phyloP scores from a whole-genome alignment of 1,140 invertebrate genomes.

The Solen grandis region DNA sequence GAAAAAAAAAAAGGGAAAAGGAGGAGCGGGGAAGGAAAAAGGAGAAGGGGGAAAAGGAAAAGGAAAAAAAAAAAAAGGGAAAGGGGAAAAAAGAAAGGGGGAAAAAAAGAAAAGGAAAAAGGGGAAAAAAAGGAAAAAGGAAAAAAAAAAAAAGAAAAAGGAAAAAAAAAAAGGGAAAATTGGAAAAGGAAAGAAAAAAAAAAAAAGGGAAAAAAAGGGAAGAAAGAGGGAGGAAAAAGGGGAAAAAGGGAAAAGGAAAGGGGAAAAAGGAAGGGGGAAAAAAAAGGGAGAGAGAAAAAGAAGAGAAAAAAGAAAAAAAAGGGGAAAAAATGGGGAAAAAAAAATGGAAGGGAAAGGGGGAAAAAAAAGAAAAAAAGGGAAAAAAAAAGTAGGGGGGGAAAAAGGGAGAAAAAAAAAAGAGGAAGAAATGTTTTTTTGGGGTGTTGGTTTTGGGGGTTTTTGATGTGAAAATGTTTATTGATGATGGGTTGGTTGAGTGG shows the following conservation, averaged over 20 bases:
- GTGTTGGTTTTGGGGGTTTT: too few relatives aligned
- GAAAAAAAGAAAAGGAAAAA: neutral
- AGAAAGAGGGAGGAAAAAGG: neutral
- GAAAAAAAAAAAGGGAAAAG: neutral
- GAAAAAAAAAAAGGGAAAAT: neutral
- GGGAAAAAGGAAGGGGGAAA: neutral
- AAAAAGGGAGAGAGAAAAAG: conserved; percentile 3
- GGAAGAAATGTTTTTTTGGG: too few relatives aligned
- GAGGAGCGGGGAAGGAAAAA: neutral
- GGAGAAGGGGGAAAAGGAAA: neutral
- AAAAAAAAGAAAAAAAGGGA: neutral
- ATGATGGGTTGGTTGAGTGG: too few relatives aligned
- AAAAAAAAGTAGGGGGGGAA: neutral
- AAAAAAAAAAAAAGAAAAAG: neutral
- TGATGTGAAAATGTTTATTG: too few relatives aligned
- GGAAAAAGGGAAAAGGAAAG: neutral
- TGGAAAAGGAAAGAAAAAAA: neutral
- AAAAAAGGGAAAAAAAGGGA: neutral
- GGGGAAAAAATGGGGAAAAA: too few relatives aligned
- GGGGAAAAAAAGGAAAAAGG: neutral
- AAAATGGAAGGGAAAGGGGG: neutral
- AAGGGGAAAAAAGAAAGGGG: neutral
- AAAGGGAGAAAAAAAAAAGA: neutral
- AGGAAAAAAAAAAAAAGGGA: neutral
- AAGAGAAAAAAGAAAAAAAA: neutral